These are phyloP conservation scores for Coturnix japonica DNA, from an alignment of 2,113 vertebrate genomes.

Conservation along the genomic window DNA sequence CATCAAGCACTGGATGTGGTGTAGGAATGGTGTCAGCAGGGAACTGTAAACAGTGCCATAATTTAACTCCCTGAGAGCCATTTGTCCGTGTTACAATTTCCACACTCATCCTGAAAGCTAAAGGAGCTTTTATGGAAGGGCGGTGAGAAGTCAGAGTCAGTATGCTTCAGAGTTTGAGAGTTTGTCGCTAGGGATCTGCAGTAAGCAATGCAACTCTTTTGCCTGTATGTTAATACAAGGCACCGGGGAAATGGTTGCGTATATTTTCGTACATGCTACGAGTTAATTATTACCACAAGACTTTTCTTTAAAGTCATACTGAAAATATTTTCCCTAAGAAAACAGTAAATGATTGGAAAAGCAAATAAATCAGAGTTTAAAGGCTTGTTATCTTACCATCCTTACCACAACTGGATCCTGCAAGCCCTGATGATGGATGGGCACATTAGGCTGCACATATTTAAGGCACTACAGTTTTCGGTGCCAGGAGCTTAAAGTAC, in stretches of 20 bases:
- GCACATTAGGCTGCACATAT: conserved; percentile 52
- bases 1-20: not conserved
- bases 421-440: conserved; percentile 62
- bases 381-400: conserved; percentile 57
- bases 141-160: conserved; percentile 6
- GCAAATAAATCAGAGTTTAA: conserved; percentile 68
- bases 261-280: not conserved
- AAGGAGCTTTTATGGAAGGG: not conserved
- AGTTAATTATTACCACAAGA: conserved; percentile 66
- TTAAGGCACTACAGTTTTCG: conserved; percentile 53
- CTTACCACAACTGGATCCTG: conserved; percentile 41
- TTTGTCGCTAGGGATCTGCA: conserved; percentile 41
- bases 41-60: not conserved
- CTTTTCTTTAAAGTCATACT: conserved; percentile 39
- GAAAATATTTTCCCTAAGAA: conserved; percentile 61
- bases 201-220: conserved; percentile 11
- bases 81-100: not conserved
- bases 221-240: conserved; percentile 48
- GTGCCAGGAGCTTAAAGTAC: conserved; percentile 60
- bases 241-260: conserved; percentile 41
- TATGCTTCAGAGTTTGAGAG: conserved; percentile 12
- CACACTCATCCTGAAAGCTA: conserved; percentile 1
- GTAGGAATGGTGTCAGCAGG: not conserved
- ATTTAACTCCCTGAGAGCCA: not conserved
- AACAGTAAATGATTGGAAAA: conserved; percentile 50